Evolutionary conservation across 2,113 vertebrate species (phyloP).

Genomic region (Notarius lentiginosus): DNA sequence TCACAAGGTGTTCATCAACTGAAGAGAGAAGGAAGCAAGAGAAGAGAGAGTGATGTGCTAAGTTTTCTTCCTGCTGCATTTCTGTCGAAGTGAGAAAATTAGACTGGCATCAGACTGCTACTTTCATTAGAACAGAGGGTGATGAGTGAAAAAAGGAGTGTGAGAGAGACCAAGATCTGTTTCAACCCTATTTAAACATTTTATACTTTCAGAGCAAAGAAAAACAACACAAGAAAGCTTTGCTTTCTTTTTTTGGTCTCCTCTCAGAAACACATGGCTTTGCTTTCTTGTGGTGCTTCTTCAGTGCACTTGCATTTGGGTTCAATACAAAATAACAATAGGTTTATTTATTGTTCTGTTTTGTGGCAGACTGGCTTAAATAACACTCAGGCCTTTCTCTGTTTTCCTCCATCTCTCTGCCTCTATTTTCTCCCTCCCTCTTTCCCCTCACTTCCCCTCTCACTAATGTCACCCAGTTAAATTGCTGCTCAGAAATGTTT

Average conservation of each 20-base stretch:
- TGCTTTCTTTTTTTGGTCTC: conserved; percentile 55
- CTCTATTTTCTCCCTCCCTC: conserved; percentile 16
- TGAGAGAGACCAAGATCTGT: conserved; percentile 44
- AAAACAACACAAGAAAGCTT: conserved; percentile 58
- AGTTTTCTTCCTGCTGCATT: conserved; percentile 56
- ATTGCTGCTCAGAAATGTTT: conserved; percentile 79
- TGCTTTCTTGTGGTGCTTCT: conserved; percentile 41
- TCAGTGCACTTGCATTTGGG: conserved; percentile 62
- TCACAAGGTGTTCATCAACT: conserved; percentile 72
- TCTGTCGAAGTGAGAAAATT: conserved; percentile 63
- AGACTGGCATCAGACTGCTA: conserved; percentile 42
- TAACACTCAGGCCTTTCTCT: conserved; percentile 68
- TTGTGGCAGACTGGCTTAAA: conserved; percentile 73
- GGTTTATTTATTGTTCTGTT: conserved; percentile 77
- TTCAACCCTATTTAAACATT: conserved; percentile 62
- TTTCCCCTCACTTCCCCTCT: conserved; percentile 55
- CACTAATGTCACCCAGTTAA: conserved; percentile 76
- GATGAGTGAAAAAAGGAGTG: conserved; percentile 1
- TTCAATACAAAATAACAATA: conserved; percentile 71
- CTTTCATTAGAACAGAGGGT: conserved; percentile 31
- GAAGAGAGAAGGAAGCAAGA: background rate
- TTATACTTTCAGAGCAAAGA: conserved; percentile 62
- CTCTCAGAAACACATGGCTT: conserved; percentile 52
- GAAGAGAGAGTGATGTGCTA: conserved; percentile 45
- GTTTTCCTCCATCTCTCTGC: conserved; percentile 57